phyloP scores from a whole-genome alignment of 2,113 vertebrate genomes.

The Paedocypris sp. region DNA sequence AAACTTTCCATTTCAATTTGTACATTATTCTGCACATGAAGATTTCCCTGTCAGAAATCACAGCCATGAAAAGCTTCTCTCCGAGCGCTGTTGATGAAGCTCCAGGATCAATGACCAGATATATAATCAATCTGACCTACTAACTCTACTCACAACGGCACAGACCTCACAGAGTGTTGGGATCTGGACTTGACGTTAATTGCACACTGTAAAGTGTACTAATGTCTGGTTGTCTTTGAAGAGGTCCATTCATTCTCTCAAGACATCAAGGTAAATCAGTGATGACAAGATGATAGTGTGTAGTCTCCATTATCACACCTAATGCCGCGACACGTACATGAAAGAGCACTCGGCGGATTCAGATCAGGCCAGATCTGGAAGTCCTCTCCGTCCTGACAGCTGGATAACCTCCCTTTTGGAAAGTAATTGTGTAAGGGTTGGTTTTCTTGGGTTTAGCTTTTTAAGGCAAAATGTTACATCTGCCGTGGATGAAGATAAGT shows the following conservation, averaged over 20 bases:
- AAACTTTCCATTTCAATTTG: no score
- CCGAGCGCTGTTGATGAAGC: conserved; percentile 10
- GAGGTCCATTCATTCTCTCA: not conserved
- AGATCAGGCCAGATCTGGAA: not conserved
- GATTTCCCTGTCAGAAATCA: no score
- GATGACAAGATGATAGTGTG: conserved; percentile 8
- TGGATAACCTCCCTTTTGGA: not conserved
- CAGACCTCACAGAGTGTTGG: conserved; percentile 26
- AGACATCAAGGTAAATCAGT: conserved; percentile 17
- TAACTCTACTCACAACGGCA: conserved; percentile 10
- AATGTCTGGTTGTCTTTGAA: conserved; percentile 1
- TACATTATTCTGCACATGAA: no score
- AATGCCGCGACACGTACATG: not conserved
- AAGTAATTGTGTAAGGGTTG: conserved; percentile 2
- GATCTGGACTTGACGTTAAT: conserved; percentile 13
- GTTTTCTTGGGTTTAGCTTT: no score
- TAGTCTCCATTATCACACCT: not conserved
- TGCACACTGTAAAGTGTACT: conserved; percentile 21
- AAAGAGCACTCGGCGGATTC: conserved; percentile 2
- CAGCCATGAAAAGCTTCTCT: not conserved
- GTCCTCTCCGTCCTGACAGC: not conserved
- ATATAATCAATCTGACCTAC: conserved; percentile 11
- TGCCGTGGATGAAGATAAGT: no score
- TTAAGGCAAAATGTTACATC: no score
- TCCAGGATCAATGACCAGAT: not conserved